A percentile compares a stretch with the other conserved stretches of the same genome.
These are phyloP conservation scores for Mesorhabditis sp. DNA, from an alignment of 2,888 invertebrate genomes.

Conservation along the genomic window DNA sequence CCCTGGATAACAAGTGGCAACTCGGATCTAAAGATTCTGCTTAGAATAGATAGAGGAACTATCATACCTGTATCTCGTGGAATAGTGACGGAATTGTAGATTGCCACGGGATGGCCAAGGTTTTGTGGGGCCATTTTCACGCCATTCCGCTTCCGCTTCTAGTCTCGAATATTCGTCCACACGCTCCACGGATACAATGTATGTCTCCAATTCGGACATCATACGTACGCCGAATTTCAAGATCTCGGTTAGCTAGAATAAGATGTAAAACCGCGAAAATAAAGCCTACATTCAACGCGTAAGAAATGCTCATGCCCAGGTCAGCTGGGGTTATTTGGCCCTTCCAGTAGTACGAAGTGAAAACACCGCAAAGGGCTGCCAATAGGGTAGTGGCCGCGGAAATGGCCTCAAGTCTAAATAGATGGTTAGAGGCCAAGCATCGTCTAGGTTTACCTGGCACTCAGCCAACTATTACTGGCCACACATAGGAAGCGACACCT, in stretches of 20 bases:
- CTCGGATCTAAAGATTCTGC: constrained; percentile 13
- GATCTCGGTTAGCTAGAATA: constrained; percentile 78
- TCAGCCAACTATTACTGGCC: background rate
- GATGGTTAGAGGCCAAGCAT: background rate
- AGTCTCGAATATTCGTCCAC: constrained; percentile 78
- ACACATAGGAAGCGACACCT: background rate
- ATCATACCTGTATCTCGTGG: constrained; percentile 45
- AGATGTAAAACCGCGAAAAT: background rate
- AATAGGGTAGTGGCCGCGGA: background rate
- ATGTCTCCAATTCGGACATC: constrained; percentile 93
- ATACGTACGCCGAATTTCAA: constrained; percentile 91
- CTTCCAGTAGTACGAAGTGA: background rate
- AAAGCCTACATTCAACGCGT: constrained; percentile 47
- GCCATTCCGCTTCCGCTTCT: constrained; percentile 18
- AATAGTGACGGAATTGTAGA: constrained; percentile 51
- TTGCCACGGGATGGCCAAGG: constrained; percentile 57
- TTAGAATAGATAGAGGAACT: background rate
- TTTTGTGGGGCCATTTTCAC: constrained; percentile 16
- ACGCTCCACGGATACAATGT: constrained; percentile 92
- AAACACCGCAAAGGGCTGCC: background rate
- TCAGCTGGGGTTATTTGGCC: constrained; percentile 60
- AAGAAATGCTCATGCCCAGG: constrained; percentile 65
- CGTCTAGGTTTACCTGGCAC: background rate
- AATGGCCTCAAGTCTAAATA: background rate
- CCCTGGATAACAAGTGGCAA: constrained; percentile 78